Evolutionary conservation across 2,113 vertebrate genomes (phyloP).

Genomic region (Uropsilus gracilis): DNA sequence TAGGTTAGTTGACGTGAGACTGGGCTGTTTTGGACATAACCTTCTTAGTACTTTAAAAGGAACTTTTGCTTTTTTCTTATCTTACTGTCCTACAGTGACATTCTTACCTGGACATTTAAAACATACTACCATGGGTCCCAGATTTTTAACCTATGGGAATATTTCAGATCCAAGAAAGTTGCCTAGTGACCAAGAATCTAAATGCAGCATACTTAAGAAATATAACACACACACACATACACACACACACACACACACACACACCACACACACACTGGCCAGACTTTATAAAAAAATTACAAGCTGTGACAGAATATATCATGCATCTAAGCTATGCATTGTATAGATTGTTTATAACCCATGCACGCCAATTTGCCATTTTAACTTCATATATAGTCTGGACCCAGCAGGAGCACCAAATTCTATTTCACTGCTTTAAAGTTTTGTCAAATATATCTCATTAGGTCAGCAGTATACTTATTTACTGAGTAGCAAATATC

Average conservation of each 20-base stretch:
- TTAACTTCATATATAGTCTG: background rate
- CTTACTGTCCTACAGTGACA: background rate
- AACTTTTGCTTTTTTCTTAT: background rate
- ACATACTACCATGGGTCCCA: background rate
- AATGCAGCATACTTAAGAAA: background rate
- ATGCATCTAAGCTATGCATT: background rate
- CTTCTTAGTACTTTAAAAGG: background rate
- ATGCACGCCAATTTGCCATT: background rate
- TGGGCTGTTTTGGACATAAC: background rate
- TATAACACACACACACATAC: background rate
- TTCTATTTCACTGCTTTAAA: background rate
- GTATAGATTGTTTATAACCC: background rate
- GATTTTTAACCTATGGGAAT: background rate
- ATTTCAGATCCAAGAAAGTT: background rate
- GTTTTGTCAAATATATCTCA: background rate
- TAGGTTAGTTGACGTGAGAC: background rate
- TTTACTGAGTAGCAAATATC: background rate
- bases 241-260: background rate
- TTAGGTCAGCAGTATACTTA: background rate
- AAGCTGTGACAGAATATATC: background rate
- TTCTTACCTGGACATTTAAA: background rate
- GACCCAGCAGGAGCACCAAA: background rate
- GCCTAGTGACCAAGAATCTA: background rate
- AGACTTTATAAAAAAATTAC: background rate
- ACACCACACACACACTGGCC: background rate